Evolutionary conservation across 2,888 invertebrate species (phyloP).

Genomic region (Crioceris asparagi): DNA sequence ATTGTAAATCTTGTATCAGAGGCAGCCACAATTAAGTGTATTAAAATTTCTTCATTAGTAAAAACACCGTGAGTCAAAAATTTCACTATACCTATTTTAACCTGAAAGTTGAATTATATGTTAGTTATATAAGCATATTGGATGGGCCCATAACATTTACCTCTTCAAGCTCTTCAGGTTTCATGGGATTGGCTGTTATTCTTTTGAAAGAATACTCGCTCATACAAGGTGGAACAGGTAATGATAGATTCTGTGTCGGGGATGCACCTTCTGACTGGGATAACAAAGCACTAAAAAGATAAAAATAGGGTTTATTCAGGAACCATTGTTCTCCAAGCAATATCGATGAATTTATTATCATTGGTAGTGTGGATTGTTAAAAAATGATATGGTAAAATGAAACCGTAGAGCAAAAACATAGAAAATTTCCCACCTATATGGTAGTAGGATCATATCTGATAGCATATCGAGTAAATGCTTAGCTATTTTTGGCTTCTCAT

Average conservation of each 20-base stretch:
- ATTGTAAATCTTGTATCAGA: slow-evolving; percentile 84
- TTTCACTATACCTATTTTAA: slow-evolving; percentile 69
- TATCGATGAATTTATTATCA: background rate
- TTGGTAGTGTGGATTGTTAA: background rate
- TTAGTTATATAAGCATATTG: slow-evolving; percentile 1
- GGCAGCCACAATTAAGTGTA: slow-evolving; percentile 73
- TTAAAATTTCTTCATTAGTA: slow-evolving; percentile 58
- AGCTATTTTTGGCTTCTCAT: slow-evolving; percentile 59
- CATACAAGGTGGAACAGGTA: slow-evolving; percentile 64
- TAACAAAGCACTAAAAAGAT: slow-evolving; percentile 28
- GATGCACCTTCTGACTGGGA: slow-evolving; percentile 24
- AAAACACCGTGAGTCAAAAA: slow-evolving; percentile 73
- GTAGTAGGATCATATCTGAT: slow-evolving; percentile 72
- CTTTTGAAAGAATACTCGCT: slow-evolving; percentile 66
- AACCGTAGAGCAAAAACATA: background rate
- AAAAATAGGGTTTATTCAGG: slow-evolving; percentile 2
- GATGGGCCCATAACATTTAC: slow-evolving; percentile 33
- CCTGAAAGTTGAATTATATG: slow-evolving; percentile 31
- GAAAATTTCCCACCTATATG: slow-evolving; percentile 70
- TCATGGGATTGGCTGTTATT: slow-evolving; percentile 56
- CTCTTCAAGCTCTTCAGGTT: slow-evolving; percentile 74
- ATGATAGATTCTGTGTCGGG: slow-evolving; percentile 23
- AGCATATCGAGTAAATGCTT: slow-evolving; percentile 64
- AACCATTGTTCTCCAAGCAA: background rate
- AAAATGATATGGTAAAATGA: background rate